Evolutionary conservation across 2,113 vertebrate genomes (phyloP), one percentile per base, ranked within the genome.

Genomic region (Ageneiosus marmoratus): DNA sequence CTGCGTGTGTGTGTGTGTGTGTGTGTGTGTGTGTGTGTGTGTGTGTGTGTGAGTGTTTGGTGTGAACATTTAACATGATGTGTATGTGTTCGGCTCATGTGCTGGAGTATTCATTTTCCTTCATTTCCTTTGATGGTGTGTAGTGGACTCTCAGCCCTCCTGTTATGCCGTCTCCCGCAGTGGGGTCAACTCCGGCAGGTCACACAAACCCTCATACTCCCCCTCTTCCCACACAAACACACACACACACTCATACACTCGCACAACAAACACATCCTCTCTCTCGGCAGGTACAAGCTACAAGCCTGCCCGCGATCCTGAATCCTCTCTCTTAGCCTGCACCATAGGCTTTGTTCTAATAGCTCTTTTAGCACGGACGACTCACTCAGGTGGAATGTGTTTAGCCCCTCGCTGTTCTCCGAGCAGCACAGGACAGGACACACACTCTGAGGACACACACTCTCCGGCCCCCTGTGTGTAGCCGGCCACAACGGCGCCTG

Each of bases 351-450:
- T 73, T 80, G 80, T 58, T 85, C 89, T 93, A 93, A 94, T 92
- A 91, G 90, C 88, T 90, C 88, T 90, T 89, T 89, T 89, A 91
- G 90, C 91, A 91, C 91, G 55, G 90, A 62, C 70, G 90, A 88
- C 88, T 86, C 89, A 88, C 88, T 86, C 89, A 90, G 91, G 92
- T 92, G 89, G 91, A 93, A 92, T 89, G 88, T 92, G 92, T 93
- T 95, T 93, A 93, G 91, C 91, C 87, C 91, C 92, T 93, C 73
- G 91, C 92, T 91, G 92, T 93, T 94, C 92, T 88, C 91, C 90
- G 89, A 90, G 89, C 91, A 90, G 91, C 87, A 89, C 88, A 92
- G 88, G 89, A 88, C 78, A 79, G 79, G 79, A 87, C 74, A 91
- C 88, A 85, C 89, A 91, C 87, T 84, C 86, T 76, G 34, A 79